Conservation (phyloP, 64 coral and sea anemone genomes). For the Montipora capricornis region DNA sequence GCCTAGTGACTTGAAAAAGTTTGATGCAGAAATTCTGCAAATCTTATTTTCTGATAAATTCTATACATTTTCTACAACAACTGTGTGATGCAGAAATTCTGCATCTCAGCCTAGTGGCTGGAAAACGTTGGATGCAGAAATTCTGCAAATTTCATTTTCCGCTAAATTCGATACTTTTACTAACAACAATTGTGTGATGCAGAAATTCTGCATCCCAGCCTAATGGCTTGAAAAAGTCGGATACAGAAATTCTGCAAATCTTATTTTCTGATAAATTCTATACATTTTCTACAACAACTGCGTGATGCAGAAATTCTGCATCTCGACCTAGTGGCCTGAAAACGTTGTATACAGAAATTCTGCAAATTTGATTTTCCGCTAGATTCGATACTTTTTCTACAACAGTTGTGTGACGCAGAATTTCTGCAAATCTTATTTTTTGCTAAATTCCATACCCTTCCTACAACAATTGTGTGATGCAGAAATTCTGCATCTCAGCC, state of each 20-base stretch:
- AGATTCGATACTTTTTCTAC: background rate
- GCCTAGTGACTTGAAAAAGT: background rate
- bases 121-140: conserved; percentile 9
- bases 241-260: background rate
- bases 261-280: background rate
- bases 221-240: background rate
- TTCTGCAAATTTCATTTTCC: background rate
- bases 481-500: background rate
- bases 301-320: too few species aligned
- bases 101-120: background rate
- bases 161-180: background rate
- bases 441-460: background rate
- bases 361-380: too few species aligned
- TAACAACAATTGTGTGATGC: background rate
- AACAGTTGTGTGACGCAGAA: background rate
- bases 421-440: background rate
- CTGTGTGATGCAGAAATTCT: background rate
- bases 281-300: too few species aligned
- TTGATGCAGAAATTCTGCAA: conserved; percentile 1
- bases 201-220: background rate
- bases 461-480: background rate
- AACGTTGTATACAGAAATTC: too few species aligned
- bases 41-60: background rate
- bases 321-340: too few species aligned
- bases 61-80: background rate